Percentiles rank a stretch among this genome's conserved stretches.
Conservation (phyloP, 2,888 invertebrate species). For the Chymomyza fuscimana region DNA sequence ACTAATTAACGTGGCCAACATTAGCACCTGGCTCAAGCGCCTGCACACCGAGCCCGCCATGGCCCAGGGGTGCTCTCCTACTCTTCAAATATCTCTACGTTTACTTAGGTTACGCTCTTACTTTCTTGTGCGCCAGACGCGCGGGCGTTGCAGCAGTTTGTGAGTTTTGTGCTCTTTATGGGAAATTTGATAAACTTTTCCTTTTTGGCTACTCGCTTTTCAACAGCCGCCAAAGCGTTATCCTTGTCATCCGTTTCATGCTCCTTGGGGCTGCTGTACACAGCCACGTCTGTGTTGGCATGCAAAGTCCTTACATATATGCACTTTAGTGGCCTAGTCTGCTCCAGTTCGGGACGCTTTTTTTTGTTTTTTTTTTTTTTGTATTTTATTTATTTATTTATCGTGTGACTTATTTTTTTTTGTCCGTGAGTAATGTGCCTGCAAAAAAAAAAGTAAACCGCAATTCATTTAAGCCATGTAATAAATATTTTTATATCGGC, state of each 20-base stretch:
- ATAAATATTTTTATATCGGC: constrained; percentile 10
- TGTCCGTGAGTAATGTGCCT: constrained; percentile 6
- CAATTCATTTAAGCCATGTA: constrained; percentile 1
- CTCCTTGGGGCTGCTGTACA: not conserved
- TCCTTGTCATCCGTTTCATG: constrained; percentile 4
- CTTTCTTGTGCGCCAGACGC: not conserved
- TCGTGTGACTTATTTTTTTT: not conserved
- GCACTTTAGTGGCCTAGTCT: not conserved
- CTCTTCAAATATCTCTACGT: not conserved
- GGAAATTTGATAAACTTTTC: constrained; percentile 14
- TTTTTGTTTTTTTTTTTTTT: not conserved
- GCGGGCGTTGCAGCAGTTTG: not conserved
- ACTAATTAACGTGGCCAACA: constrained; percentile 50
- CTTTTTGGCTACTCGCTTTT: constrained; percentile 2
- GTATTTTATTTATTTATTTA: not conserved
- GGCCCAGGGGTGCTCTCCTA: constrained; percentile 15
- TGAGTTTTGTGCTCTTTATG: constrained; percentile 18
- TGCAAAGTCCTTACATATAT: not conserved
- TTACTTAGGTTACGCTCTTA: constrained; percentile 1
- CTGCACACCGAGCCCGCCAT: constrained; percentile 31
- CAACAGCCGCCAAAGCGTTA: not conserved
- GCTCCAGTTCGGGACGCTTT: not conserved
- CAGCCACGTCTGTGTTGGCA: not conserved
- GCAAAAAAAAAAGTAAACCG: not conserved
- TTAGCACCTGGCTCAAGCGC: constrained; percentile 29